phyloP scores from a whole-genome alignment of 1,140 invertebrate species.

The Drosophila cardini region DNA sequence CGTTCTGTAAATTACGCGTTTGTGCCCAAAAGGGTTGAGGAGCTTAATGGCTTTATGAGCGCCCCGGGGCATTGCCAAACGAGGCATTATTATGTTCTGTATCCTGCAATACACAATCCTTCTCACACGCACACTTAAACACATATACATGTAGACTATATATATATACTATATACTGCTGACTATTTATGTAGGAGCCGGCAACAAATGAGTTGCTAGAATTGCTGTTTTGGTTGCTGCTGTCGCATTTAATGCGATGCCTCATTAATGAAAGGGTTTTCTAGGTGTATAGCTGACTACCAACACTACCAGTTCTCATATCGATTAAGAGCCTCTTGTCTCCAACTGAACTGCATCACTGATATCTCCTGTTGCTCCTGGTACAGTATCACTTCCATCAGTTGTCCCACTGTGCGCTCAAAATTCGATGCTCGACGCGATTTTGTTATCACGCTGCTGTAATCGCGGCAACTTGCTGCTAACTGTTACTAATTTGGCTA shows the following conservation, averaged over 20 bases:
- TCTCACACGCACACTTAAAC: slow-evolving; percentile 29
- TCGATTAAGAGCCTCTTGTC: slow-evolving; percentile 39
- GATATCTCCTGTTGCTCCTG: not conserved
- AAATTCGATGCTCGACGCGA: slow-evolving; percentile 28
- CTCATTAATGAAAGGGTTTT: slow-evolving; percentile 53
- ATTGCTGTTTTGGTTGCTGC: not conserved
- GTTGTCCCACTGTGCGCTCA: slow-evolving; percentile 14
- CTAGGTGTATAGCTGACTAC: not conserved
- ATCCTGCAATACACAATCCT: not conserved
- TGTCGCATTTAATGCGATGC: slow-evolving; percentile 54
- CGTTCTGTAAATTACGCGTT: slow-evolving; percentile 61
- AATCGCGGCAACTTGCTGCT: slow-evolving; percentile 55
- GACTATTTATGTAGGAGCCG: slow-evolving; percentile 46
- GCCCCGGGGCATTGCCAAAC: slow-evolving; percentile 69
- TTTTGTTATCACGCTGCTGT: slow-evolving; percentile 61
- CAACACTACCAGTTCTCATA: slow-evolving; percentile 22
- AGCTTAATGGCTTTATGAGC: slow-evolving; percentile 79
- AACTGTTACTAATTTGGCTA: slow-evolving; percentile 72
- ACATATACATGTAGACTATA: too few relatives aligned
- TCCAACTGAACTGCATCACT: not conserved
- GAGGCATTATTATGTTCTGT: slow-evolving; percentile 68
- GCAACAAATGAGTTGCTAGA: slow-evolving; percentile 39
- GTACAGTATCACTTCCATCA: not conserved
- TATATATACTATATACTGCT: too few relatives aligned
- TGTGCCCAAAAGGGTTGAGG: slow-evolving; percentile 63